Conservation (phyloP, 2,797 vertebrate genomes). For the Helicolenus hilgendorfi region DNA sequence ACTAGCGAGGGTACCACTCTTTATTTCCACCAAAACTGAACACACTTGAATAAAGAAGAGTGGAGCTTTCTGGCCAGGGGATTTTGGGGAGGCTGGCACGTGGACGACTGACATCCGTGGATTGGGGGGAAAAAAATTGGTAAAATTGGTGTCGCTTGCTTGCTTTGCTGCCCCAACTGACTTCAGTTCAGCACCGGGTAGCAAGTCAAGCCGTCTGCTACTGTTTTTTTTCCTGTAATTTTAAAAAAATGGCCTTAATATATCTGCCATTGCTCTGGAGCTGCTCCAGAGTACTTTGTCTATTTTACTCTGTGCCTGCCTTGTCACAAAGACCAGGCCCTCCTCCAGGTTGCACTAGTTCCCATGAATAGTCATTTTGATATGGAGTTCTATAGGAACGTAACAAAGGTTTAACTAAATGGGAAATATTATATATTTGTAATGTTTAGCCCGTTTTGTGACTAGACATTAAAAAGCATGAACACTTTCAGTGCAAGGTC, state of each 20-base stretch:
- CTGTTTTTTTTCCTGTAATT: conserved; percentile 91
- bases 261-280: conserved; percentile 96
- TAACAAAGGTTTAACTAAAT: conserved; percentile 90
- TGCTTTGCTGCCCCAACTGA: conserved; percentile 81
- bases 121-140: conserved; percentile 63
- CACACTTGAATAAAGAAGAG: conserved; percentile 82
- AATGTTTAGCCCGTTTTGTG: conserved; percentile 91
- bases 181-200: conserved; percentile 71
- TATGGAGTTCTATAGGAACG: conserved; percentile 90
- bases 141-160: conserved; percentile 77
- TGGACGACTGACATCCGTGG: conserved; percentile 76
- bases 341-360: conserved; percentile 99
- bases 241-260: conserved; percentile 97
- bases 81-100: conserved; percentile 79
- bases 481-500: conserved; percentile 91
- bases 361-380: conserved; percentile 95
- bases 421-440: conserved; percentile 91
- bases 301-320: conserved; percentile 96
- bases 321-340: conserved; percentile 97
- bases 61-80: conserved; percentile 80
- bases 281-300: conserved; percentile 91
- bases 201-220: conserved; percentile 88
- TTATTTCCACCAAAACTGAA: conserved; percentile 85
- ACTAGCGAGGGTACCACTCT: conserved; percentile 89
- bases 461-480: conserved; percentile 90